Conservation (phyloP, 2,113 vertebrate genomes). For the Ageneiosus marmoratus region DNA sequence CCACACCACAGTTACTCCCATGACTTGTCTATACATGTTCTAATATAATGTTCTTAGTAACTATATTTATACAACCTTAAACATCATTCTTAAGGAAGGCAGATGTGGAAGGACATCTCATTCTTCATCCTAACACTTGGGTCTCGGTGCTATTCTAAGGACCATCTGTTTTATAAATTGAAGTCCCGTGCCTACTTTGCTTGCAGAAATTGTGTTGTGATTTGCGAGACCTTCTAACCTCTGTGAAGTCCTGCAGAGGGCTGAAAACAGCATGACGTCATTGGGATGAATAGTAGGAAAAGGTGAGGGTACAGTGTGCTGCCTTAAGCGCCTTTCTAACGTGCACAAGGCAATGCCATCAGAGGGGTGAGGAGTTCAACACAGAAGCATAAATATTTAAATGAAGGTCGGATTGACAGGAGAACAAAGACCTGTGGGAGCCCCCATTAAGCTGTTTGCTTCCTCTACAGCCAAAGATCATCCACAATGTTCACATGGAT, state of each 20-base stretch:
- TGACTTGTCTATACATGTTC: background rate
- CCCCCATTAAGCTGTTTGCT: slow-evolving; percentile 47
- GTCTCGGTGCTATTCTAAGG: background rate
- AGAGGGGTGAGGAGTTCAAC: slow-evolving; percentile 70
- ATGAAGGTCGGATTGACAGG: slow-evolving; percentile 71
- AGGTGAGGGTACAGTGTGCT: slow-evolving; percentile 40
- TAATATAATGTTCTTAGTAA: background rate
- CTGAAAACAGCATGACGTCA: slow-evolving; percentile 27
- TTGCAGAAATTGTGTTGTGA: slow-evolving; percentile 24
- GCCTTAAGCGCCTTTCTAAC: slow-evolving; percentile 24
- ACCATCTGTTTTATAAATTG: slow-evolving; percentile 26
- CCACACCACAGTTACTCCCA: background rate
- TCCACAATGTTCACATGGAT: background rate
- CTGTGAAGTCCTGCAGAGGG: slow-evolving; percentile 16
- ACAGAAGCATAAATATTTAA: slow-evolving; percentile 75
- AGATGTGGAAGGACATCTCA: slow-evolving; percentile 4
- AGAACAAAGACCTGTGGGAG: slow-evolving; percentile 67
- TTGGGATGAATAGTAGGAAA: slow-evolving; percentile 51
- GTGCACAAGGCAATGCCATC: slow-evolving; percentile 58
- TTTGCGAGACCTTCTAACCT: slow-evolving; percentile 42
- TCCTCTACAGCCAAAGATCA: slow-evolving; percentile 36
- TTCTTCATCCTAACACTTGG: slow-evolving; percentile 8
- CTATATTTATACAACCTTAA: slow-evolving; percentile 11
- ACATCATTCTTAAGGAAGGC: slow-evolving; percentile 14
- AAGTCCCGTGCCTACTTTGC: slow-evolving; percentile 15